Base-by-base conservation (phyloP, 2,797 vertebrate species). In the Cossypha niveicapilla region DNA sequence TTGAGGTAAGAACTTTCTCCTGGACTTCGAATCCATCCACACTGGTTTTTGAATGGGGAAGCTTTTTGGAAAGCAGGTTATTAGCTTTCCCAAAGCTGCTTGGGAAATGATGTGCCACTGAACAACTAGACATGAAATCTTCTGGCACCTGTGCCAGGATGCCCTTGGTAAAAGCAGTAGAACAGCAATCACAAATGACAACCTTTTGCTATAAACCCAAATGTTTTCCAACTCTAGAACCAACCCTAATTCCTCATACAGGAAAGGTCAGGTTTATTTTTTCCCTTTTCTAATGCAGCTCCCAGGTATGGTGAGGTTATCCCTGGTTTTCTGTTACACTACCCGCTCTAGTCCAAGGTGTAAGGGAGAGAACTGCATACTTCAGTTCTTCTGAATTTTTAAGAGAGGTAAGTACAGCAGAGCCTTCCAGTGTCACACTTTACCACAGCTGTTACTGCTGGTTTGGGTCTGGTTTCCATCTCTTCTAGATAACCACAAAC, bases 371-470 rank as follows among this genome's bases (percentile, higher is more conserved):
- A 82, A 81, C 32, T 76, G 19, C 14, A 5, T 72, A 47, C 48
- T 86, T 62, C 42, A 83, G 44, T 39, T 74, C 45, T 92, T 93
- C 62, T 82, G 71, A 41, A 81, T 73, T 68, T 94, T 18, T 79
- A 68, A 27, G 41, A 8, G 60, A 35, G 61, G 8, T 39, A 50
- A 74, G 39, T 74, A 85, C 48, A 92, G 85, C 34, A 76, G 77
- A 97, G 91, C 28, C 57, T 90, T 91, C 61, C 72, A 15, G 5
- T 42, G 53, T 57, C 90, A 67, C 72, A 68, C 61, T 66, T 93
- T 39, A 93, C 85, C 81, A 72, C 50, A 96, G 90, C 93, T 92
- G 79, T 87, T 93, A 92, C 74, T 95, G 94, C 27, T 96, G 93
- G 77, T 42, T 94, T 77, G 94, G 42, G 24, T n/a, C 77, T 88